phyloP scores from a whole-genome alignment of 2,113 vertebrate genomes.

The Xiphorhynchus elegans region DNA sequence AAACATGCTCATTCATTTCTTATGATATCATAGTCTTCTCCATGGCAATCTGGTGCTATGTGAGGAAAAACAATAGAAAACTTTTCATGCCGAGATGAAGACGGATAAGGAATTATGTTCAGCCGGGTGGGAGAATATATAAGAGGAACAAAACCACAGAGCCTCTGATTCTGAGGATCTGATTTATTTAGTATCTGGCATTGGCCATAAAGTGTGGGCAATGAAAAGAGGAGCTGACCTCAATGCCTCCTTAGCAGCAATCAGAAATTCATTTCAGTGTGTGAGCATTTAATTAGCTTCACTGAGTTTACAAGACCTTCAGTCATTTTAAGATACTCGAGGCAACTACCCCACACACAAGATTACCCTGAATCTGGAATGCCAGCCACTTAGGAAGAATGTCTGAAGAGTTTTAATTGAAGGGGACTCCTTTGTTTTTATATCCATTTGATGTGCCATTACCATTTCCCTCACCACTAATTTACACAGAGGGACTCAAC shows the following conservation, averaged over 20 bases:
- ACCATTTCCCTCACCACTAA: slow-evolving; percentile 58
- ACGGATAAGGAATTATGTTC: slow-evolving; percentile 54
- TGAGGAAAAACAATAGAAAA: slow-evolving; percentile 62
- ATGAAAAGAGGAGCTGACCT: slow-evolving; percentile 61
- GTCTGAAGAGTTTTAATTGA: slow-evolving; percentile 74
- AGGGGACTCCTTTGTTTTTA: slow-evolving; percentile 72
- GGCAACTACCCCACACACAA: slow-evolving; percentile 30
- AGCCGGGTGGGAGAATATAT: slow-evolving; percentile 49
- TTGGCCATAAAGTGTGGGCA: slow-evolving; percentile 61
- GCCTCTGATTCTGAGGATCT: slow-evolving; percentile 53
- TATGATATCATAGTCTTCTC: slow-evolving; percentile 60
- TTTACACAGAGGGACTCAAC: slow-evolving; percentile 52
- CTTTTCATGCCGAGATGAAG: slow-evolving; percentile 46
- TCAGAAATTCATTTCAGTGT: slow-evolving; percentile 68
- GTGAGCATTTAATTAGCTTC: slow-evolving; percentile 76
- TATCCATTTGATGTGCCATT: slow-evolving; percentile 68
- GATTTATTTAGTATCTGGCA: slow-evolving; percentile 71
- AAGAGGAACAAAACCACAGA: slow-evolving; percentile 61
- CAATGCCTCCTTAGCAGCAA: slow-evolving; percentile 62
- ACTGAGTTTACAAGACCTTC: slow-evolving; percentile 55
- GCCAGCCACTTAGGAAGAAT: slow-evolving; percentile 45
- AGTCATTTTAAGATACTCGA: slow-evolving; percentile 71
- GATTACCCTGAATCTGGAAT: slow-evolving; percentile 59
- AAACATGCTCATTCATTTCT: slow-evolving; percentile 61
- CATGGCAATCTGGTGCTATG: slow-evolving; percentile 60